Evolutionary conservation across 1,140 invertebrate species (phyloP).

Genomic region (Helicoverpa armigera): DNA sequence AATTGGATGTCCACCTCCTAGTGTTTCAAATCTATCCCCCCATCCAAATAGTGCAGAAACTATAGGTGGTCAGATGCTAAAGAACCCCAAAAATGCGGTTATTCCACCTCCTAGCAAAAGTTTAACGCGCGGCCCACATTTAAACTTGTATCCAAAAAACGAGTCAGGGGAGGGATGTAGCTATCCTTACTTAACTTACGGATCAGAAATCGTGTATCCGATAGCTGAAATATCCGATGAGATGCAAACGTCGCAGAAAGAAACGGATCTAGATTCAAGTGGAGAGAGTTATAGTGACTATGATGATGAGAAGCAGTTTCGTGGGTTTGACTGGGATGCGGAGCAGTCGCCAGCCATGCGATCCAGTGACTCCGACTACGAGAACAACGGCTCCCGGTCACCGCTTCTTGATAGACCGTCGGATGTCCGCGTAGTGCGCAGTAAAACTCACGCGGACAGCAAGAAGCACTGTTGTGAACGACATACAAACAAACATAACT

Average conservation of each 20-base stretch:
- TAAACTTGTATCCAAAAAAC: slow-evolving; percentile 88
- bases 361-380: slow-evolving; percentile 87
- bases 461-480: slow-evolving; percentile 82
- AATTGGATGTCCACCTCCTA: slow-evolving; percentile 89
- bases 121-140: slow-evolving; percentile 89
- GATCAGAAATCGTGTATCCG: slow-evolving; percentile 93
- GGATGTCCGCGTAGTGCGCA: slow-evolving; percentile 77
- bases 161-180: slow-evolving; percentile 83
- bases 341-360: slow-evolving; percentile 81
- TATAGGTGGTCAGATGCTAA: slow-evolving; percentile 88
- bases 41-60: slow-evolving; percentile 90
- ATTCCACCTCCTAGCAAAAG: slow-evolving; percentile 89
- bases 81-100: slow-evolving; percentile 88
- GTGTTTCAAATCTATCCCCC: slow-evolving; percentile 88
- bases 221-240: slow-evolving; percentile 94
- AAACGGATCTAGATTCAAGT: slow-evolving; percentile 88
- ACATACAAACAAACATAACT: slow-evolving; percentile 71
- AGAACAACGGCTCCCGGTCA: slow-evolving; percentile 88
- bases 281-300: slow-evolving; percentile 86
- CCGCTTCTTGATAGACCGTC: slow-evolving; percentile 85
- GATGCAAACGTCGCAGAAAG: slow-evolving; percentile 90
- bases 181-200: slow-evolving; percentile 90
- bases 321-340: slow-evolving; percentile 85
- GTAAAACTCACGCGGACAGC: slow-evolving; percentile 76
- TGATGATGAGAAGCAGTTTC: slow-evolving; percentile 87